Evolutionary conservation across 1,140 invertebrate genomes (phyloP).

Genomic region (Laodelphax striatellus): DNA sequence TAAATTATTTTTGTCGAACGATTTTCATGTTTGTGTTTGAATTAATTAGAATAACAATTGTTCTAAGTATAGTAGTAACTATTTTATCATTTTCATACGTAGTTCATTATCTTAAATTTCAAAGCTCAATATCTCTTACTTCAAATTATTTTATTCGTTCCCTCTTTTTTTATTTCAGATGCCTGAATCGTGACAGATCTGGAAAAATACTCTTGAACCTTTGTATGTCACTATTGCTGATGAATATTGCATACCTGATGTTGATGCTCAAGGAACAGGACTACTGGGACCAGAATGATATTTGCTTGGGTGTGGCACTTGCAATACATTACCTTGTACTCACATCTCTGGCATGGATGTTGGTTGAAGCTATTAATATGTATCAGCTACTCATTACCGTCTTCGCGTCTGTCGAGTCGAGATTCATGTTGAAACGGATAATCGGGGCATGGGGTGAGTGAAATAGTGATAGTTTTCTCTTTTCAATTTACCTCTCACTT

Average conservation of each 20-base stretch:
- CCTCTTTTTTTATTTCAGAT: slow-evolving; percentile 27
- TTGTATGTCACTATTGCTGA: slow-evolving; percentile 35
- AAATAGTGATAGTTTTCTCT: no score
- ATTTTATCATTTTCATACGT: no score
- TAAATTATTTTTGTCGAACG: no score
- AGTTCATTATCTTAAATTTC: no score
- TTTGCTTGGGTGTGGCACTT: slow-evolving; percentile 11
- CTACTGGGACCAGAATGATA: slow-evolving; percentile 5
- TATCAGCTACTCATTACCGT: slow-evolving; percentile 43
- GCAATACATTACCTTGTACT: slow-evolving; percentile 24
- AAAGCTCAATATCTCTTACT: no score
- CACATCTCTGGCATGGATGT: slow-evolving; percentile 40
- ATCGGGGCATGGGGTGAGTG: slow-evolving; percentile 41
- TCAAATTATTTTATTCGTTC: no score
- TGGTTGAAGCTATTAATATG: slow-evolving; percentile 41
- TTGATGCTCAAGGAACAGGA: slow-evolving; percentile 27
- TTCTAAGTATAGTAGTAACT: no score
- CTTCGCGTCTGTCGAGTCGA: slow-evolving; percentile 36
- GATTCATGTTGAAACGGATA: slow-evolving; percentile 39
- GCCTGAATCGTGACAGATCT: slow-evolving; percentile 37
- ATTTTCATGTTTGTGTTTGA: no score
- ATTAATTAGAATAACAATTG: no score
- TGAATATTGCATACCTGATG: slow-evolving; percentile 36
- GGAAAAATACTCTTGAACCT: slow-evolving; percentile 43
- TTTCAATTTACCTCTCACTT: no score